These are phyloP conservation scores for Episyrphus balteatus DNA, from an alignment of 1,140 invertebrate genomes.

Conservation along the genomic window DNA sequence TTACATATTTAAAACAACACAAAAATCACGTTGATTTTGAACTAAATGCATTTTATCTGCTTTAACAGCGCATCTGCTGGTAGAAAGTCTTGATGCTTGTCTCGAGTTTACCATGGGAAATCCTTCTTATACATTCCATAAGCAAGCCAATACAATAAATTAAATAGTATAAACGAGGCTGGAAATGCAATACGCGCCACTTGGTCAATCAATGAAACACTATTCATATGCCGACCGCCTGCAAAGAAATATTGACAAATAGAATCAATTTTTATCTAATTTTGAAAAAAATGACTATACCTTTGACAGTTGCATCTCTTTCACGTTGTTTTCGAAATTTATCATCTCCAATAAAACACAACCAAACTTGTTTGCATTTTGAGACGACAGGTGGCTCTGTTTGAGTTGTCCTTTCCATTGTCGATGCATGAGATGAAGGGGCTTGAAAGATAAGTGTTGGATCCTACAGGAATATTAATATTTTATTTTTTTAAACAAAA, in stretches of 20 bases:
- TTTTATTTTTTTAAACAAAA: neutral
- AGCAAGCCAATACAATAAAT: constrained; percentile 74
- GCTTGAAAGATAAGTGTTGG: constrained; percentile 31
- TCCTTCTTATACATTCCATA: constrained; percentile 35
- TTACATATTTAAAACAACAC: too few relatives aligned
- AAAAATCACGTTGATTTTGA: too few relatives aligned
- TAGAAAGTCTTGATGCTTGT: too few relatives aligned
- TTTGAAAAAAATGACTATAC: constrained; percentile 1
- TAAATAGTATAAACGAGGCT: constrained; percentile 70
- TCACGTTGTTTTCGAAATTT: constrained; percentile 63
- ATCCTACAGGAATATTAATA: constrained; percentile 33
- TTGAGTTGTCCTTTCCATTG: constrained; percentile 70
- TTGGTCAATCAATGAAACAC: constrained; percentile 77
- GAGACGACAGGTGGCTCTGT: constrained; percentile 57
- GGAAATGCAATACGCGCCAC: constrained; percentile 78
- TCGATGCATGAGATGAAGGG: constrained; percentile 34
- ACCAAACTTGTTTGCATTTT: constrained; percentile 64
- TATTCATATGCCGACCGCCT: constrained; percentile 62
- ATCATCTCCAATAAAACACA: constrained; percentile 68
- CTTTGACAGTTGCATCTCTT: constrained; percentile 48
- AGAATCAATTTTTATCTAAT: neutral
- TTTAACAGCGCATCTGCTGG: too few relatives aligned
- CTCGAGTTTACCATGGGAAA: constrained; percentile 23
- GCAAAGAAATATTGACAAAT: constrained; percentile 7
- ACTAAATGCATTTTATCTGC: too few relatives aligned